phyloP scores from a whole-genome alignment of 2,113 vertebrate species.

The Excalfactoria chinensis region DNA sequence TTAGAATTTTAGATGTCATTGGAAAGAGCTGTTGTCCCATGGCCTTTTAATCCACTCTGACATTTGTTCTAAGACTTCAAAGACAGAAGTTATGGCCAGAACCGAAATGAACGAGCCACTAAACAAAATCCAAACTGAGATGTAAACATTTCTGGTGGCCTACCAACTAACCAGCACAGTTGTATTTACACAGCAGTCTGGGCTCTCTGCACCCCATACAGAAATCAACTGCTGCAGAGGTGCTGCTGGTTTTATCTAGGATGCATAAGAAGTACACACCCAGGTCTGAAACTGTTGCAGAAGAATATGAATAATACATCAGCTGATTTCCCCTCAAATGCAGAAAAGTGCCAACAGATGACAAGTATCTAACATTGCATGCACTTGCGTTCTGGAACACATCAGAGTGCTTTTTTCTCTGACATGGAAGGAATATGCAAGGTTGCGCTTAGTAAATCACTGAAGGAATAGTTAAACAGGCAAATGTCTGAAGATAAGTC shows the following conservation, averaged over 20 bases:
- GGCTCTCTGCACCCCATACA: background rate
- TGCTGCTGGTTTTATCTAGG: background rate
- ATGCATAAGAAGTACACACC: background rate
- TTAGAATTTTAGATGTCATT: background rate
- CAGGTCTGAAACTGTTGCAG: background rate
- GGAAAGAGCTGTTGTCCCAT: background rate
- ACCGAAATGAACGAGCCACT: background rate
- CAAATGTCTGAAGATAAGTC: background rate
- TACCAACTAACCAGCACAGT: background rate
- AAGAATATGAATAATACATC: background rate
- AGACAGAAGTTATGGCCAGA: background rate
- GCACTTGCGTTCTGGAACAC: background rate
- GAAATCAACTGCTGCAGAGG: background rate
- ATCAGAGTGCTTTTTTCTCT: accelerated
- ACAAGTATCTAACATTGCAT: background rate
- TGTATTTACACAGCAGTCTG: background rate
- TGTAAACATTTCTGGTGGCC: background rate
- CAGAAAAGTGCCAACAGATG: background rate
- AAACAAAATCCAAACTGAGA: background rate
- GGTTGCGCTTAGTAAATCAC: background rate
- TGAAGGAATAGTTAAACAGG: background rate
- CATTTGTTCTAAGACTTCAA: background rate
- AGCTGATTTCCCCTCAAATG: background rate
- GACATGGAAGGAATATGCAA: background rate
- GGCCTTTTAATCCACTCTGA: background rate